Evolutionary conservation across 2,797 vertebrate species (phyloP), one percentile per base, ranked within the genome.

Genomic region (Lindbergichthys nudifrons): DNA sequence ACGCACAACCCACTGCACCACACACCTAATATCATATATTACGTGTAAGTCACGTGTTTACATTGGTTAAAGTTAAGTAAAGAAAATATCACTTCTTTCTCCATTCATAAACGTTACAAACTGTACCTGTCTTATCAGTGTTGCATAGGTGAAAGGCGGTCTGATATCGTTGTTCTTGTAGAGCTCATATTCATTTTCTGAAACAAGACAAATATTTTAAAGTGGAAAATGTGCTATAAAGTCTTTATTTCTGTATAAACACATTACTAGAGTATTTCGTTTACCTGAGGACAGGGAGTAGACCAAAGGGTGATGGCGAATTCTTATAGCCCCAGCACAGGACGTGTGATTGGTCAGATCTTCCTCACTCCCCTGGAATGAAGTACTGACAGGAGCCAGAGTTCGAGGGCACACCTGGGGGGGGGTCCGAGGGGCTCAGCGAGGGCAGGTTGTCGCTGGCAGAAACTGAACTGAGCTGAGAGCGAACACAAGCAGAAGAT

Each of bases 121-220:
- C 36, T 92, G 85, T 94, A 98, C 97, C 96, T 98, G 97, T 95
- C 97, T 95, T 91, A 98, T 98, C 91, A 98, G 96, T 77, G 96
- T 97, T 89, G 97, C 97, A 88, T 98, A 98, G 90, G 97, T 98
- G 92, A 98, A 98, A 36, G 97, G 97, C 79, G 97, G 97, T 92
- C 97, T 96, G 92, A 98, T 95, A 82, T 98, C 97, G 69, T 96
- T 95, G 88, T 96, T 97, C 95, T 96, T 97, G 95, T 98, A 98
- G 93, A 98, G 96, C 89, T 97, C 96, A 45, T 95, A 96, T 91
- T 97, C 96, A 89, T 96, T 96, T 91, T 98, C 97, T 98, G 93
- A 65, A 93, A 93, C 81, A 85, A 69, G 21, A 80, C 1, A 3
- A 19, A 45, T 8, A 32, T 0, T 30, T 6, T 10, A 9, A 26